Evolutionary conservation across 2,797 vertebrate species (phyloP).

Genomic region (Emys orbicularis): DNA sequence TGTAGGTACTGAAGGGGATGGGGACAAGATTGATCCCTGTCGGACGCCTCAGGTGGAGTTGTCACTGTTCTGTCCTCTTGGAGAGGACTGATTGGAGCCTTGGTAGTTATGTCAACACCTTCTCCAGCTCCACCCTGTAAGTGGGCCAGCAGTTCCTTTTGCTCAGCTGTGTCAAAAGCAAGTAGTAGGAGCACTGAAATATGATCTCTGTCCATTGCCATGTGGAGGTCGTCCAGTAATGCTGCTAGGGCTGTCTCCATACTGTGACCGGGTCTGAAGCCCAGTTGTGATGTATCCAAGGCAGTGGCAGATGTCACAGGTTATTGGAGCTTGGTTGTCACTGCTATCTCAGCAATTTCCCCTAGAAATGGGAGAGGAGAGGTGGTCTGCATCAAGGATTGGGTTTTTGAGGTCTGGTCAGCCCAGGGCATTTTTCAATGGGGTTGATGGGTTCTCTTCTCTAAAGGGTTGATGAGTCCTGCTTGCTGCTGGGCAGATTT

Average conservation of each 20-base stretch:
- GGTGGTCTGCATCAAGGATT: no score
- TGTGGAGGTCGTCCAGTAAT: not conserved
- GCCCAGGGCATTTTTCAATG: not conserved
- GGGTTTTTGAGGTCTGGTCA: not conserved
- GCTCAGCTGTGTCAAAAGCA: not conserved
- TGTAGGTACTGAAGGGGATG: not conserved
- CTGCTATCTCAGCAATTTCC: not conserved
- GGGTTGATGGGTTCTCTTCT: not conserved
- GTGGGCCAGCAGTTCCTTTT: not conserved
- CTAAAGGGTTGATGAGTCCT: not conserved
- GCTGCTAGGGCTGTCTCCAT: not conserved
- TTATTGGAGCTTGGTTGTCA: not conserved
- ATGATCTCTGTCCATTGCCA: not conserved
- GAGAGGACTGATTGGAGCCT: not conserved
- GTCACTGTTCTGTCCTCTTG: not conserved
- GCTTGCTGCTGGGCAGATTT: not conserved
- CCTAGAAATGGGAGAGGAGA: not conserved
- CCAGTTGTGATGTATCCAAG: not conserved
- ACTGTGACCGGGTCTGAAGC: not conserved
- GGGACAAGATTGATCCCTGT: not conserved
- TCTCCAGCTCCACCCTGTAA: not conserved
- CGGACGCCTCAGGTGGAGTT: rapidly evolving
- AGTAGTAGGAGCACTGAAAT: rapidly evolving
- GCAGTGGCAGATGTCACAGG: not conserved
- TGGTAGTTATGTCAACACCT: not conserved